phyloP scores from a whole-genome alignment of 92 coral and sea anemone species.

The Porites evermanni region DNA sequence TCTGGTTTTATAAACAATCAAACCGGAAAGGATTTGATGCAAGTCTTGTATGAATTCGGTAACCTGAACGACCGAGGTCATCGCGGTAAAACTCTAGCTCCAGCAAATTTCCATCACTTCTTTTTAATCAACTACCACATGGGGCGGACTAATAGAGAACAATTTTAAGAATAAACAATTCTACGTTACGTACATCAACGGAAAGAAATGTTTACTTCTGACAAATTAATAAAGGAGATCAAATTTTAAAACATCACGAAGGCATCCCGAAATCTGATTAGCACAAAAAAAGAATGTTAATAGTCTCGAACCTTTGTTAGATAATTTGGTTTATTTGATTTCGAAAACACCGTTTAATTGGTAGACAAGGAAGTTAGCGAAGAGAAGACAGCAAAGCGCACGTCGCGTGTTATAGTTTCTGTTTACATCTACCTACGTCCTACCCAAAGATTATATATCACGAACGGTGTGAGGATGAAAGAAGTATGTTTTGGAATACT shows the following conservation, averaged over 20 bases:
- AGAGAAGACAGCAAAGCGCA: constrained; percentile 12
- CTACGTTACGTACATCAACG: constrained; percentile 1
- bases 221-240: constrained; percentile 5
- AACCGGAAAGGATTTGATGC: background rate
- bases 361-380: background rate
- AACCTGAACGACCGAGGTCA: background rate
- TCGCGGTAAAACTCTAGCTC: background rate
- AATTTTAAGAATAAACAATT: constrained; percentile 42
- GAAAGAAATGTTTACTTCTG: constrained; percentile 32
- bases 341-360: constrained; percentile 15
- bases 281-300: background rate
- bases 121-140: constrained; percentile 25
- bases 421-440: constrained; percentile 22
- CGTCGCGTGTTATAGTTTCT: constrained; percentile 32
- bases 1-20: background rate
- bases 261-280: constrained; percentile 19
- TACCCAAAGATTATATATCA: constrained; percentile 4
- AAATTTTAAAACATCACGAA: constrained; percentile 9
- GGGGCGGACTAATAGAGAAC: constrained; percentile 24
- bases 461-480: constrained; percentile 13
- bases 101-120: background rate
- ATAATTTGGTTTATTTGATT: background rate
- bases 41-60: background rate
- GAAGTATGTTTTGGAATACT: constrained; percentile 4
- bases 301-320: constrained; percentile 3